Evolutionary conservation across 2,113 vertebrate genomes (phyloP), one percentile per base, ranked within the genome.

Genomic region (Excalfactoria chinensis): DNA sequence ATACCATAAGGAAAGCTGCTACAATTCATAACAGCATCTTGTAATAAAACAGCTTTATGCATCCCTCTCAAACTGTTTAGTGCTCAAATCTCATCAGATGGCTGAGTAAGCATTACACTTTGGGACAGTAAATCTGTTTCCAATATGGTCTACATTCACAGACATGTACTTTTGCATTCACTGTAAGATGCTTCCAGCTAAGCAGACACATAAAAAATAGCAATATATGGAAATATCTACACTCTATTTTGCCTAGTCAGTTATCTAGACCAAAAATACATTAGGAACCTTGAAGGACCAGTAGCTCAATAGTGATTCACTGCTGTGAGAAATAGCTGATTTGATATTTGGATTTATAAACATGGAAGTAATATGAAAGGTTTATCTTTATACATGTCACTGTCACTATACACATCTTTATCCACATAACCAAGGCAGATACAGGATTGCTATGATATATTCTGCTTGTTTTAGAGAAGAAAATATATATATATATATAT

Each of bases 61-160:
- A 97, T 97, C 96, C 93, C 95, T 97, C 96, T 97, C 97, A 98
- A 96, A 98, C 95, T 97, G 97, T 97, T 98, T 96, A 93, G 91
- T 82, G 95, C 92, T 97, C 97, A 84, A 67, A 97, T 97, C 97
- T 97, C 97, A 98, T 98, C 98, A 98, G 98, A 98, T 97, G 97
- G 97, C 97, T 98, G 97, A 98, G 96, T 98, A 97, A 98, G 98
- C 97, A 97, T 97, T 98, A 97, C 97, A 97, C 97, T 98, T 97
- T 3, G 96, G 97, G 97, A 97, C 97, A 97, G 96, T 98, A 98
- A 98, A 98, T 98, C 97, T 97, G 97, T 85, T 98, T 97, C 97
- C 97, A 98, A 98, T 98, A 98, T 98, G 97, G 86, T 98, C 96
- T 97, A 59, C 95, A 97, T 97, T 96, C 97, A 97, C 96, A 97